Base-by-base conservation (phyloP, 2,113 vertebrate genomes). In the Brienomyrus brachyistius region DNA sequence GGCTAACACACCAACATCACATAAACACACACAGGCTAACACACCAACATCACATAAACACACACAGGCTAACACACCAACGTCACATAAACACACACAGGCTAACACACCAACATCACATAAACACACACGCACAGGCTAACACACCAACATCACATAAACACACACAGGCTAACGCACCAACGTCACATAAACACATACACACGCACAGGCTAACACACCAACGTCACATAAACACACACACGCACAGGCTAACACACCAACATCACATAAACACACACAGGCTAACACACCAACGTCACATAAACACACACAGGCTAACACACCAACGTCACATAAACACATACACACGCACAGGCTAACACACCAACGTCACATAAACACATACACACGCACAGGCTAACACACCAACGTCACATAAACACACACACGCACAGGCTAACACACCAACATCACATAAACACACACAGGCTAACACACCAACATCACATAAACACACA, bases 11-110 rank as follows among this genome's bases (percentile, higher is more conserved):
- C n/a, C n/a, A n/a, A n/a, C n/a, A n/a, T n/a, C n/a, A n/a, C n/a
- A 40, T 2, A 40, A 1, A 40, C 40, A 40, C 40, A 2, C 40
- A 40, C 40, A 40, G 7, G 17, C 13, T 31, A 9, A n/a, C 80
- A 47, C 43, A 40, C 9, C 62, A 11, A 27, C 3, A 3, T 31
- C 10, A 31, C 62, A 1, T 10, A 15, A 10, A 86, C 50, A 31
- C 31, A 43, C 5, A 19, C 95, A 19, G 31, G 31, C 31, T 31
- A 31, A 31, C 31, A 31, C 31, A 31, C n/a, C n/a, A n/a, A n/a
- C n/a, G n/a, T n/a, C 86, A 17, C 23, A 35, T 10, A 15, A 10
- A 86, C 50, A 31, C 31, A n/a, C n/a, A n/a, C n/a, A n/a, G n/a
- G n/a, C n/a, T n/a, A n/a, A n/a, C n/a, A n/a, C n/a, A n/a, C n/a